Percentiles rank a stretch among this genome's conserved stretches.
Evolutionary conservation across 2,888 invertebrate species (phyloP).

Genomic region (Lathronympha strigana): DNA sequence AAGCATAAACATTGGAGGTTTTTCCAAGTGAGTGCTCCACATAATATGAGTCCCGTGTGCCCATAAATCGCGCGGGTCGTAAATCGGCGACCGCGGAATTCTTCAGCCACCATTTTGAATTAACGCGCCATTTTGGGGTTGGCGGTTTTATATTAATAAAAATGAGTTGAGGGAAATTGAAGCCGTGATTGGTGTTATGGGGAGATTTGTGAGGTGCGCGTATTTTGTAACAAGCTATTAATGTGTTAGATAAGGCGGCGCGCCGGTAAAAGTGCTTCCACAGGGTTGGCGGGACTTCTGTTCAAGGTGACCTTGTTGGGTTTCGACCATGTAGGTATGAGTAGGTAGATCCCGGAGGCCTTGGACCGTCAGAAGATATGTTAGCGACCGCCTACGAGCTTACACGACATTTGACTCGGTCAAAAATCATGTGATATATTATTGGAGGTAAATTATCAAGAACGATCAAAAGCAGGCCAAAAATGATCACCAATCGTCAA

Average conservation of each 20-base stretch:
- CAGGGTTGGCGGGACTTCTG: no score
- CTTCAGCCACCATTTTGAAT: conserved; percentile 37
- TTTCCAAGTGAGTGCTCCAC: conserved; percentile 35
- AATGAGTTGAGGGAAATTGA: neutral
- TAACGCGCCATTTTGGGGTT: conserved; percentile 33
- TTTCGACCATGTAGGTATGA: no score
- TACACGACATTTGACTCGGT: no score
- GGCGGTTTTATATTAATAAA: conserved; percentile 27
- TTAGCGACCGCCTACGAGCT: no score
- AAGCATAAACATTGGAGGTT: conserved; percentile 12
- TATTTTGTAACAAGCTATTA: neutral
- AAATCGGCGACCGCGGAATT: conserved; percentile 46
- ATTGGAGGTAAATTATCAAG: no score
- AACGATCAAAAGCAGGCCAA: no score
- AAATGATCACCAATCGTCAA: no score
- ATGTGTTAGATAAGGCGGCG: neutral
- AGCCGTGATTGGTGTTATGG: conserved; percentile 6
- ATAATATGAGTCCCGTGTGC: conserved; percentile 35
- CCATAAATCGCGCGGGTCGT: conserved; percentile 49
- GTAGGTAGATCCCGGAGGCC: no score
- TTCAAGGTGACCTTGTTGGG: no score
- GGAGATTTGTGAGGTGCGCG: conserved; percentile 2
- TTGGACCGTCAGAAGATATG: no score
- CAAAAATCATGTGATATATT: no score
- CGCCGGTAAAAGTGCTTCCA: no score